phyloP scores from a whole-genome alignment of 2,113 vertebrate genomes.

The Beaufortia kweichowensis region DNA sequence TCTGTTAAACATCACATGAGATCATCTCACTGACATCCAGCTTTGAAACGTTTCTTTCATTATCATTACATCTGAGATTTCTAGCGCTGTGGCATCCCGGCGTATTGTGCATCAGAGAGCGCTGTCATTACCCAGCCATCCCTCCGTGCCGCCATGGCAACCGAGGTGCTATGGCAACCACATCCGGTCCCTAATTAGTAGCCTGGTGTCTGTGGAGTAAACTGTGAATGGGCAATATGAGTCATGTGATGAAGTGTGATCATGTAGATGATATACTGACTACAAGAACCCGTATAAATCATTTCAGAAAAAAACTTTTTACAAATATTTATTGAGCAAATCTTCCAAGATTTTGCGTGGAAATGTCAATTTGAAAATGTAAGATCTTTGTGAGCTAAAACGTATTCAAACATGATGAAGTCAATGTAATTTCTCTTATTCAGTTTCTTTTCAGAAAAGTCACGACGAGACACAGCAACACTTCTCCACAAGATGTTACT shows the following conservation, averaged over 20 bases:
- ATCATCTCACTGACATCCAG: background rate
- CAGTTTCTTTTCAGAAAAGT: background rate
- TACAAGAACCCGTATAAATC: no score
- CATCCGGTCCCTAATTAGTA: constrained; percentile 53
- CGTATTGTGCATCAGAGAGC: constrained; percentile 2
- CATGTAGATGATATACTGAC: no score
- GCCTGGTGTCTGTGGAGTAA: constrained; percentile 51
- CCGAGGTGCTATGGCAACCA: constrained; percentile 57
- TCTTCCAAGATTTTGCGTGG: no score
- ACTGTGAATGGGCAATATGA: constrained; percentile 4
- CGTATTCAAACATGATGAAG: background rate
- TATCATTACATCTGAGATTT: constrained; percentile 10
- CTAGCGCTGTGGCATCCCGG: constrained; percentile 3
- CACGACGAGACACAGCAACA: background rate
- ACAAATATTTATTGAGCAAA: no score
- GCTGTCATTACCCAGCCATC: constrained; percentile 38
- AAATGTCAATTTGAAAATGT: no score
- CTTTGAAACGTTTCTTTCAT: background rate
- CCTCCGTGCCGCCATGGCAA: constrained; percentile 52
- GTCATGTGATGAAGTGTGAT: background rate
- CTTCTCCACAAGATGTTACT: constrained; percentile 9
- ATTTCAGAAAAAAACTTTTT: no score
- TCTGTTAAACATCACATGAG: no score
- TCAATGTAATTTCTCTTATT: background rate
- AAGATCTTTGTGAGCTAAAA: background rate